Conservation (phyloP, 1,140 invertebrate species). For the Tenebrio molitor region DNA sequence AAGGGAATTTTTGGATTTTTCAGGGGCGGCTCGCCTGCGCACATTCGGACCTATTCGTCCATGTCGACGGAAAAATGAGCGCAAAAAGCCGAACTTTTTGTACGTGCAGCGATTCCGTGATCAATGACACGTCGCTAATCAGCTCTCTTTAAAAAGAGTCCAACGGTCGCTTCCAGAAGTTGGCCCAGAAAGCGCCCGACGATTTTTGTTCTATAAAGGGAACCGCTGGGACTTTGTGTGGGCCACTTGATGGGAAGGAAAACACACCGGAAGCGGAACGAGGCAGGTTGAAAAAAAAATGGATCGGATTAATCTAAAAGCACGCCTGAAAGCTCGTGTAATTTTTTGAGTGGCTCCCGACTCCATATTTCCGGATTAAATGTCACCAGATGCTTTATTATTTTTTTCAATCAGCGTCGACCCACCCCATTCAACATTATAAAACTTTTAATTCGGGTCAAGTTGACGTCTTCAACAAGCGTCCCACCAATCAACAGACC, state of each 20-base stretch:
- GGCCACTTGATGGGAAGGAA: slow-evolving; percentile 2
- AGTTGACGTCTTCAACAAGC: background rate
- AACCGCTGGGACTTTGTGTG: background rate
- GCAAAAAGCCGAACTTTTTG: slow-evolving; percentile 10
- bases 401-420: slow-evolving; percentile 7
- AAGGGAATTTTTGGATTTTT: slow-evolving; percentile 24
- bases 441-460: background rate
- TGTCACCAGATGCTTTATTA: slow-evolving; percentile 17
- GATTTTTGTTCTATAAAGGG: background rate
- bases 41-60: too few species aligned
- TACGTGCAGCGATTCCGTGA: background rate
- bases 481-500: background rate
- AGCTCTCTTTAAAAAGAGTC: background rate
- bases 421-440: background rate
- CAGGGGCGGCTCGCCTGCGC: background rate
- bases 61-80: slow-evolving; percentile 3
- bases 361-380: slow-evolving; percentile 23
- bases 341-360: slow-evolving; percentile 27
- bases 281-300: slow-evolving; percentile 2
- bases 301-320: slow-evolving; percentile 33
- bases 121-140: slow-evolving; percentile 35
- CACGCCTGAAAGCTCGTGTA: background rate
- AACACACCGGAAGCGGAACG: slow-evolving; percentile 6
- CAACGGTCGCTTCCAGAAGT: background rate
- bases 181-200: background rate